Percentiles rank a stretch among this genome's conserved stretches.
phyloP scores from a whole-genome alignment of 1,140 invertebrate genomes.

The Drosophila azteca region DNA sequence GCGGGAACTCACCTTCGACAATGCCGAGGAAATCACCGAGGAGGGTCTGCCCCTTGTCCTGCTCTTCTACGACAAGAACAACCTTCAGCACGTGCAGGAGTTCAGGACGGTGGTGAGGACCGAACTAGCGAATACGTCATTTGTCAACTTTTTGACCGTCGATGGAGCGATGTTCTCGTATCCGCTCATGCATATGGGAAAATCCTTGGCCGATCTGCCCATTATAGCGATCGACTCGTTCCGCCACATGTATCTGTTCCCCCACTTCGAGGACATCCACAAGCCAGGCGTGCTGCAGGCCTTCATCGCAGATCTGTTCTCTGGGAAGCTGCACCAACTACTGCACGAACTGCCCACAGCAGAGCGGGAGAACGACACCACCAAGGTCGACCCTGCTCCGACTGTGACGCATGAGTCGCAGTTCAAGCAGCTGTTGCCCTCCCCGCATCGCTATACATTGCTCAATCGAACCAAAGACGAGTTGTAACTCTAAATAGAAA shows the following conservation, averaged over 20 bases:
- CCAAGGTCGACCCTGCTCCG: background rate
- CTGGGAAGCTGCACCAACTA: slow-evolving; percentile 30
- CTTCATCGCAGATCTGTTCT: slow-evolving; percentile 29
- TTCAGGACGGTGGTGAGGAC: slow-evolving; percentile 27
- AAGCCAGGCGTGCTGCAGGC: slow-evolving; percentile 36
- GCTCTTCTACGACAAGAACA: slow-evolving; percentile 39
- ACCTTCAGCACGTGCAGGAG: slow-evolving; percentile 17
- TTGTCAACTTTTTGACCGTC: slow-evolving; percentile 45
- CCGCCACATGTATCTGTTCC: slow-evolving; percentile 53
- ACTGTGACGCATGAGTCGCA: slow-evolving; percentile 36
- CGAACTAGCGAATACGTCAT: slow-evolving; percentile 6
- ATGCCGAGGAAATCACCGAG: slow-evolving; percentile 58
- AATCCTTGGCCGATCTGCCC: slow-evolving; percentile 43
- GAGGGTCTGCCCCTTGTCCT: slow-evolving; percentile 43
- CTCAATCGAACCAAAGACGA: slow-evolving; percentile 36
- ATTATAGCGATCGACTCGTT: slow-evolving; percentile 56
- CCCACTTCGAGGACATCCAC: slow-evolving; percentile 41
- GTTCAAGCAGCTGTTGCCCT: slow-evolving; percentile 52
- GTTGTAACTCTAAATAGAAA: slow-evolving; percentile 26
- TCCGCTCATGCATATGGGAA: slow-evolving; percentile 43
- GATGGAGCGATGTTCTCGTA: slow-evolving; percentile 27
- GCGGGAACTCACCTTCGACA: slow-evolving; percentile 51
- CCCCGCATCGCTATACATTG: slow-evolving; percentile 56
- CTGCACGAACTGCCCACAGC: background rate
- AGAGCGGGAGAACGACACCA: background rate